These are phyloP conservation scores for Lepidocyrtinus sp. DNA, from an alignment of 2,888 invertebrate genomes.

Conservation along the genomic window DNA sequence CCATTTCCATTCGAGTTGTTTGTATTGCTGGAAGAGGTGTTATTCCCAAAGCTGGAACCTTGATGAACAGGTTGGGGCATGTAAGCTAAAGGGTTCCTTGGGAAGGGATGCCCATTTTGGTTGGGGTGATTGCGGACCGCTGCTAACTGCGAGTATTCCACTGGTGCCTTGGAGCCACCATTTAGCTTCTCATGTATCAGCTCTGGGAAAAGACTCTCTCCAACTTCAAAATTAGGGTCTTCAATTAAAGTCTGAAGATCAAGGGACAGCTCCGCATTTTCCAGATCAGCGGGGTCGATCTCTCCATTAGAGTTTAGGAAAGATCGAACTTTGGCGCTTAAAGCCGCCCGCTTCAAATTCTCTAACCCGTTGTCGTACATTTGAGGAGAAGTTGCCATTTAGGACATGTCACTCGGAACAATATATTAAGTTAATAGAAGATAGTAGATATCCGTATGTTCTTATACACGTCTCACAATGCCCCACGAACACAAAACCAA, in stretches of 20 bases:
- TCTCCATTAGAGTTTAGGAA: conserved; percentile 73
- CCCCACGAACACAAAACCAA: conserved; percentile 25
- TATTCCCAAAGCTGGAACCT: conserved; percentile 75
- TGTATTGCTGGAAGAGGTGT: conserved; percentile 36
- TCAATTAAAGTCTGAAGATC: conserved; percentile 94
- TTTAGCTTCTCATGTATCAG: conserved; percentile 77
- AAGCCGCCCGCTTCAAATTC: conserved; percentile 76
- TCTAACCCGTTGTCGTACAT: conserved; percentile 86
- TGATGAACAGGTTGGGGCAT: conserved; percentile 95
- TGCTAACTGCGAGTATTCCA: conserved; percentile 66
- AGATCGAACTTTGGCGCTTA: conserved; percentile 70
- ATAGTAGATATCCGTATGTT: not conserved
- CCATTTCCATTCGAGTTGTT: conserved; percentile 70
- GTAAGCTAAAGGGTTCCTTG: conserved; percentile 84
- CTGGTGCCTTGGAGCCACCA: conserved; percentile 36
- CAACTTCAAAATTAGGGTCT: conserved; percentile 83
- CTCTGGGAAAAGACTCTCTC: conserved; percentile 88
- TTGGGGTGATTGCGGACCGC: conserved; percentile 64
- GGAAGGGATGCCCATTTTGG: conserved; percentile 46
- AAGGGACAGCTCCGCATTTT: conserved; percentile 92
- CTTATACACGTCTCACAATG: conserved; percentile 32
- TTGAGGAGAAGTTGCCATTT: conserved; percentile 76
- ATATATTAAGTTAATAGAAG: too few species aligned
- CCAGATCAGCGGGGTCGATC: conserved; percentile 86
- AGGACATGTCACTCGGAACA: conserved; percentile 53